These are phyloP conservation scores for Drosophila leontia DNA, from an alignment of 1,140 invertebrate species.

Conservation along the genomic window DNA sequence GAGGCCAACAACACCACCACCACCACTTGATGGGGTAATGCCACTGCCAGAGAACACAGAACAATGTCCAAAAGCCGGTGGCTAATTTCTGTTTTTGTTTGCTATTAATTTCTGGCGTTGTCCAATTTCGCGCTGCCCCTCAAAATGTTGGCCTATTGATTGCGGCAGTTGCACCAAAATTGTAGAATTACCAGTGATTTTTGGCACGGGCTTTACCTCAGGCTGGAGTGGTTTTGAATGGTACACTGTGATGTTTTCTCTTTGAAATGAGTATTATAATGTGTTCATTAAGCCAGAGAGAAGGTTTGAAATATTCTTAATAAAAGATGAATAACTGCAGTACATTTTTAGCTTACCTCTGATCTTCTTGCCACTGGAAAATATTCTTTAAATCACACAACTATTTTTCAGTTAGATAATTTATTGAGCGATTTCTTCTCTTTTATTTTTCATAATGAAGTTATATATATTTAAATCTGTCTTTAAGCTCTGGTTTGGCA, in stretches of 20 bases:
- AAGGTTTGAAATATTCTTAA: too few species aligned
- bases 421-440: conserved; percentile 16
- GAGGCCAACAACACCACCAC: conserved; percentile 54
- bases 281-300: neutral
- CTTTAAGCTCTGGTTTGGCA: conserved; percentile 47
- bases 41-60: conserved; percentile 14
- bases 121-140: conserved; percentile 38
- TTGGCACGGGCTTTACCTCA: conserved; percentile 15
- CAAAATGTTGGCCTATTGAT: conserved; percentile 23
- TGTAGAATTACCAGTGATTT: conserved; percentile 11
- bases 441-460: neutral
- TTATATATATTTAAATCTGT: conserved; percentile 11
- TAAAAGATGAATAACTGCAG: neutral
- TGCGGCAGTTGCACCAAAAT: conserved; percentile 10
- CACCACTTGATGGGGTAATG: conserved; percentile 62
- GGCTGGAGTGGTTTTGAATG: neutral
- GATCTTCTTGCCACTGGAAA: neutral
- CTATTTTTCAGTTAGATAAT: conserved; percentile 17
- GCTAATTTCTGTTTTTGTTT: conserved; percentile 65
- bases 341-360: too few species aligned
- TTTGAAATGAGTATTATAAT: neutral
- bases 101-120: conserved; percentile 61
- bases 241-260: neutral
- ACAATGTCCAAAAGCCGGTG: conserved; percentile 58
- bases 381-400: neutral